These are phyloP conservation scores for Mycalesis mineus DNA, from an alignment of 2,888 invertebrate genomes.

Conservation along the genomic window DNA sequence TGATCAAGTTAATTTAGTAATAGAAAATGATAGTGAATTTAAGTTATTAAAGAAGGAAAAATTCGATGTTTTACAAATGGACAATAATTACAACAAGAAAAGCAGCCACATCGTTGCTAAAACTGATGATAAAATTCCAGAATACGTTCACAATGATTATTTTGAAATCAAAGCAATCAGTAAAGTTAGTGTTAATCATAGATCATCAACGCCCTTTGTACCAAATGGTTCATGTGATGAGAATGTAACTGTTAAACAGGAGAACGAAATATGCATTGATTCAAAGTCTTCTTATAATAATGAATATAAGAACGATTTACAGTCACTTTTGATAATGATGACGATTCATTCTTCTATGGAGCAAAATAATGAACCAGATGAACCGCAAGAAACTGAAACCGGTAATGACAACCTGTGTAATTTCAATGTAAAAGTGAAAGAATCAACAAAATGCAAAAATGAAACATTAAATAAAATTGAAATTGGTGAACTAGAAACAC, in stretches of 20 bases:
- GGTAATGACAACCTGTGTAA: neutral
- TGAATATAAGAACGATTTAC: conserved; percentile 43
- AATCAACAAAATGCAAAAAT: conserved; percentile 1
- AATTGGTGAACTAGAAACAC: conserved; percentile 28
- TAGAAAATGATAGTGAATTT: conserved; percentile 49
- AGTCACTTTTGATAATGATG: conserved; percentile 61
- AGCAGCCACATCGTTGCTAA: conserved; percentile 22
- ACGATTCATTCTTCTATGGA: conserved; percentile 47
- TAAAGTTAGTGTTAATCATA: conserved; percentile 28
- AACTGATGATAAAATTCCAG: conserved; percentile 27
- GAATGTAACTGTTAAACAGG: neutral
- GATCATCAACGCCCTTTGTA: neutral
- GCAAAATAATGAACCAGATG: conserved; percentile 30
- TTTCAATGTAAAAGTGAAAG: neutral
- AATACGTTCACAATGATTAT: conserved; percentile 27
- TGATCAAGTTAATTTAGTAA: conserved; percentile 42
- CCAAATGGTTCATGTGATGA: neutral
- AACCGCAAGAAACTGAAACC: neutral
- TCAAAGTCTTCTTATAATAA: conserved; percentile 2
- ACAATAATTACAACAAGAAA: conserved; percentile 21
- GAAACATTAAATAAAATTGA: conserved; percentile 12
- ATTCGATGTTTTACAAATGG: neutral
- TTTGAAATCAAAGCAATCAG: conserved; percentile 1
- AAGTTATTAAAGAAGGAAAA: conserved; percentile 43
- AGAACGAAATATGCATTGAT: neutral